phyloP scores from a whole-genome alignment of 2,113 vertebrate species.

The Passer montanus region DNA sequence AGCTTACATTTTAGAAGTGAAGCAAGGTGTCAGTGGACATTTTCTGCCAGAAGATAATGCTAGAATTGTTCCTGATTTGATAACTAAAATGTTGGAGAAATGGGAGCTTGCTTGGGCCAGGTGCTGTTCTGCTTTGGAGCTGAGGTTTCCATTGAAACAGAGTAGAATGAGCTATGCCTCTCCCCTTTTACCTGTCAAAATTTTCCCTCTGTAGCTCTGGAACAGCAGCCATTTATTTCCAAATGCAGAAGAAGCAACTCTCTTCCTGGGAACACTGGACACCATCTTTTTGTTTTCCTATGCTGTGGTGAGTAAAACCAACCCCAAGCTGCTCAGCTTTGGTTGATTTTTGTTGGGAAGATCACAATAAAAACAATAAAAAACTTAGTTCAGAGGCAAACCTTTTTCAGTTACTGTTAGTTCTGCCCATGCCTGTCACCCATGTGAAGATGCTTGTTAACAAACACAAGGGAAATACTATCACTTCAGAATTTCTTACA shows the following conservation, averaged over 20 bases:
- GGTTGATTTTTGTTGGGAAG: not conserved
- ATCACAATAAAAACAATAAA: not conserved
- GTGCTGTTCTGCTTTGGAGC: not conserved
- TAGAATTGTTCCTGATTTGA: not conserved
- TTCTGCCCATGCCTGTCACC: not conserved
- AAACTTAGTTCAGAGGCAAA: not conserved
- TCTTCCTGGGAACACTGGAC: slow-evolving; percentile 90
- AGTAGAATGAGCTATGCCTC: not conserved
- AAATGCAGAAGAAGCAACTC: slow-evolving; percentile 82
- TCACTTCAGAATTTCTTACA: not conserved
- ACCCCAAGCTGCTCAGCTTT: not conserved
- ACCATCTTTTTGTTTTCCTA: slow-evolving; percentile 96
- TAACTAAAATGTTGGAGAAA: not conserved
- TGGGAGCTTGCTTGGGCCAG: not conserved
- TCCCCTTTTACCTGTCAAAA: not conserved
- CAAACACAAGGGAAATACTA: not conserved
- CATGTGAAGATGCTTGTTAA: not conserved
- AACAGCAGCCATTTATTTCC: slow-evolving; percentile 83
- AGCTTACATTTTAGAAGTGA: not conserved
- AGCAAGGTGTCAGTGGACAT: not conserved
- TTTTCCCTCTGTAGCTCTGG: slow-evolving; percentile 81
- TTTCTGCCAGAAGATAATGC: not conserved
- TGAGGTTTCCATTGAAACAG: not conserved
- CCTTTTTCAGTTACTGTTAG: not conserved
- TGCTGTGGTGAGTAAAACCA: slow-evolving; percentile 85